Evolutionary conservation across 1,140 invertebrate species (phyloP).

Genomic region (Fopius arisanus): DNA sequence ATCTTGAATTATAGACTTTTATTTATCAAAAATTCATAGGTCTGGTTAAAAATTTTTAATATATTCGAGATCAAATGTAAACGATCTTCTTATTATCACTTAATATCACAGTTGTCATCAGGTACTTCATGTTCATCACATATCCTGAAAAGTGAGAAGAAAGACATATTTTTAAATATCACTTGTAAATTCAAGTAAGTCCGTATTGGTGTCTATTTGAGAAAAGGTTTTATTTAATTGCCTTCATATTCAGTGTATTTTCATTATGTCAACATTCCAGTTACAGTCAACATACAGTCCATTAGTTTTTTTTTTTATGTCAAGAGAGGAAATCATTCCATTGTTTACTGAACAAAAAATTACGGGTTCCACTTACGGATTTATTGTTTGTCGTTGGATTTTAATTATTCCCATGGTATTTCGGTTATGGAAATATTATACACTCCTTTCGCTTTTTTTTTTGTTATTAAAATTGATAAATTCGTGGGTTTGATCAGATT

Average conservation of each 20-base stretch:
- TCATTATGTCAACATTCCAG: conserved; percentile 4
- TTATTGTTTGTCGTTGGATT: background rate
- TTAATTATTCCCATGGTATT: background rate
- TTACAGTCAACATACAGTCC: conserved; percentile 6
- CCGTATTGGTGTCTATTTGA: background rate
- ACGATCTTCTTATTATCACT: conserved; percentile 1
- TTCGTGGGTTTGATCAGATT: background rate
- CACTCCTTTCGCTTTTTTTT: background rate
- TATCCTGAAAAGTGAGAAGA: conserved; percentile 10
- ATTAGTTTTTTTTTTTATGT: background rate
- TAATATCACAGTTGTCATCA: conserved; percentile 15
- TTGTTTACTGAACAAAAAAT: background rate
- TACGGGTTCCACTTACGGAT: background rate
- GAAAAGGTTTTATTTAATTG: background rate
- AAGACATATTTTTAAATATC: background rate
- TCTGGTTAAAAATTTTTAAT: background rate
- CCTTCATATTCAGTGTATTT: background rate
- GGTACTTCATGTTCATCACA: conserved; percentile 4
- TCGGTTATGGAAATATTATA: background rate
- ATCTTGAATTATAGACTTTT: background rate
- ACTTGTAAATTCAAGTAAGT: background rate
- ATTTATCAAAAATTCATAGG: background rate
- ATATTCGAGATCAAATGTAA: background rate
- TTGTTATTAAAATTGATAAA: background rate
- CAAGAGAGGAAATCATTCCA: background rate